A percentile compares a stretch with the other conserved stretches of the same genome.
Conservation (phyloP, 2,888 invertebrate genomes). For the Sesamia inferens region DNA sequence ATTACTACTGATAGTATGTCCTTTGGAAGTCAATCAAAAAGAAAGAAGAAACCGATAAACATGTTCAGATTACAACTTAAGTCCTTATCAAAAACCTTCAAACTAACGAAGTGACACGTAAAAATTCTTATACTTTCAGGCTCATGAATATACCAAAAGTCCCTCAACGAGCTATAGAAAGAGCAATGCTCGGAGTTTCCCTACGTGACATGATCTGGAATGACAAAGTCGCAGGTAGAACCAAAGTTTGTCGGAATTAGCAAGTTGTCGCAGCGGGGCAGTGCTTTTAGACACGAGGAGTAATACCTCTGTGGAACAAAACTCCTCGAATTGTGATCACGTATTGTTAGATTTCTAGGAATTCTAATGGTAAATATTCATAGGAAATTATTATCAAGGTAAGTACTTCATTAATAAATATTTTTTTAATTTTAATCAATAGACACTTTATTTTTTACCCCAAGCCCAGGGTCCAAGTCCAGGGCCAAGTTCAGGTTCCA, state of each 20-base stretch:
- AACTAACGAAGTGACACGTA: slow-evolving; percentile 31
- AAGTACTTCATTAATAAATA: too few relatives aligned
- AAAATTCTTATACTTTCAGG: slow-evolving; percentile 28
- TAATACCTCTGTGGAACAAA: slow-evolving; percentile 31
- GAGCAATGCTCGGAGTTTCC: slow-evolving; percentile 51
- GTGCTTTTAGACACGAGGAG: slow-evolving; percentile 33
- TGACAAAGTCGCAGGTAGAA: slow-evolving; percentile 49
- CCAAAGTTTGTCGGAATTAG: slow-evolving; percentile 53
- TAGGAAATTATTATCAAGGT: too few relatives aligned
- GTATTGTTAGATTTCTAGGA: slow-evolving; percentile 2
- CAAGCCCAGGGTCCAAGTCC: too few relatives aligned
- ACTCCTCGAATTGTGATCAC: slow-evolving; percentile 11
- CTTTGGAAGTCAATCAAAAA: background rate
- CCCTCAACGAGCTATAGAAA: slow-evolving; percentile 52
- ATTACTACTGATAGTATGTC: too few relatives aligned
- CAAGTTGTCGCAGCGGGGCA: slow-evolving; percentile 43
- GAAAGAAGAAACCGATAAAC: slow-evolving; percentile 2
- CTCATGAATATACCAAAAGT: slow-evolving; percentile 48
- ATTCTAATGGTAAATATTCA: background rate
- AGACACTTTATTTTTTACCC: too few relatives aligned
- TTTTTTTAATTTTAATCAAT: too few relatives aligned
- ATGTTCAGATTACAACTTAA: background rate
- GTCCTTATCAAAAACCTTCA: slow-evolving; percentile 12
- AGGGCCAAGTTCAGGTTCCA: too few relatives aligned
- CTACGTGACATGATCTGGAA: slow-evolving; percentile 57